Conservation (phyloP, 2,113 vertebrate genomes). For the Otocyon megalotis region DNA sequence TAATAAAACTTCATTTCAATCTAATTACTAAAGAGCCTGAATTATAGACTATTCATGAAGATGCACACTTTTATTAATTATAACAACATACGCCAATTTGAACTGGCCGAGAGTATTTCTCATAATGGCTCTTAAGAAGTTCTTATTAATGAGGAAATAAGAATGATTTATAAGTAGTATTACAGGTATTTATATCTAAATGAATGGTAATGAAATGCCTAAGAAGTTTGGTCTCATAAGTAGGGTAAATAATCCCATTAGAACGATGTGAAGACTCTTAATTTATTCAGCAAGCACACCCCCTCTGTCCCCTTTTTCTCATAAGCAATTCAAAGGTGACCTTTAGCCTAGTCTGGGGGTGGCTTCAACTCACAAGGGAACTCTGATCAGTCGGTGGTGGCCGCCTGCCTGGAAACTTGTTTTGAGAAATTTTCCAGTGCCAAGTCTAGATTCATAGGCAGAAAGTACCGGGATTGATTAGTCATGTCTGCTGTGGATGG, state of each 20-base stretch:
- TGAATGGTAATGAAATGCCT: conserved; percentile 66
- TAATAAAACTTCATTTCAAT: conserved; percentile 60
- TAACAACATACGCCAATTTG: conserved; percentile 32
- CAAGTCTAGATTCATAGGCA: background rate
- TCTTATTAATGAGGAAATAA: conserved; percentile 77
- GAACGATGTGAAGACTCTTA: conserved; percentile 30
- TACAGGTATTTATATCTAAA: conserved; percentile 73
- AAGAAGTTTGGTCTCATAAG: conserved; percentile 66
- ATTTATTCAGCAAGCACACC: conserved; percentile 52
- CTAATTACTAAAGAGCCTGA: conserved; percentile 63
- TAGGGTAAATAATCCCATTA: conserved; percentile 74
- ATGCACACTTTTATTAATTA: conserved; percentile 73
- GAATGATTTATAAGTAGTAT: conserved; percentile 67
- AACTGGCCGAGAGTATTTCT: conserved; percentile 58
- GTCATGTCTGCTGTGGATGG: background rate
- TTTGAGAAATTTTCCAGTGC: conserved; percentile 5
- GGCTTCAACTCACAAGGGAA: conserved; percentile 42
- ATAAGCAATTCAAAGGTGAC: conserved; percentile 67
- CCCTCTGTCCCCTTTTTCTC: background rate
- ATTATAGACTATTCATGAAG: conserved; percentile 67
- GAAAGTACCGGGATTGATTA: background rate
- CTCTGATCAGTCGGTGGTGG: conserved; percentile 27
- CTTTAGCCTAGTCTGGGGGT: conserved; percentile 33
- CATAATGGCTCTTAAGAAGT: conserved; percentile 71
- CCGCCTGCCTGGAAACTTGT: conserved; percentile 60